Conservation (phyloP, 2,797 vertebrate genomes). For the Dermochelys coriacea region DNA sequence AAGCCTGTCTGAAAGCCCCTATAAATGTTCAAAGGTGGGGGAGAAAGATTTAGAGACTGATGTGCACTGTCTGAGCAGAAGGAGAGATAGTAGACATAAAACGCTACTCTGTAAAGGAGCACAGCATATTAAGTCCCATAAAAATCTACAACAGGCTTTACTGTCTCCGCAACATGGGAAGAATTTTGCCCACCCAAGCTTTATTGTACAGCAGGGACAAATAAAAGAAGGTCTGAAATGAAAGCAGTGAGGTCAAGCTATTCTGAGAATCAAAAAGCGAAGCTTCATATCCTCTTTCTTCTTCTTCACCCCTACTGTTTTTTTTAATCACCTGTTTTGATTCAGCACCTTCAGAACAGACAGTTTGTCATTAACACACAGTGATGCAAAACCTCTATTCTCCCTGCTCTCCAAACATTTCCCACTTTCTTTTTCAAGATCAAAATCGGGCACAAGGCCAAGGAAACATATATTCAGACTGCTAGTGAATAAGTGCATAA, state of each 20-base stretch:
- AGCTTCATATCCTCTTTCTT: slow-evolving; percentile 2
- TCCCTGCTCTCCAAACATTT: not conserved
- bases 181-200: slow-evolving; percentile 78
- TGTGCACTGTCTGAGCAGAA: slow-evolving; percentile 51
- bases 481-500: not conserved
- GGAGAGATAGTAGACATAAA: slow-evolving; percentile 69
- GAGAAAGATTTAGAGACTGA: slow-evolving; percentile 74
- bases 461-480: not conserved
- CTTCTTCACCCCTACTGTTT: not conserved
- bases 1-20: slow-evolving; percentile 72
- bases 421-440: not conserved
- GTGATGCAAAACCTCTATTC: not conserved
- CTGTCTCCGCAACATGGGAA: slow-evolving; percentile 38
- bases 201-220: slow-evolving; percentile 65
- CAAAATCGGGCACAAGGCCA: not conserved
- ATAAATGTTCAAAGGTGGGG: slow-evolving; percentile 82
- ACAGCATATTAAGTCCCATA: slow-evolving; percentile 73
- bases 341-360: not conserved
- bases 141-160: slow-evolving; percentile 63
- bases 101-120: slow-evolving; percentile 61
- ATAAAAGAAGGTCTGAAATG: slow-evolving; percentile 52
- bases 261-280: slow-evolving; percentile 45
- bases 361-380: not conserved
- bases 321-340: slow-evolving; percentile 40
- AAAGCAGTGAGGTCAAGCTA: slow-evolving; percentile 39